Conservation (phyloP, 2,113 vertebrate genomes). For the Dipodomys ordii region DNA sequence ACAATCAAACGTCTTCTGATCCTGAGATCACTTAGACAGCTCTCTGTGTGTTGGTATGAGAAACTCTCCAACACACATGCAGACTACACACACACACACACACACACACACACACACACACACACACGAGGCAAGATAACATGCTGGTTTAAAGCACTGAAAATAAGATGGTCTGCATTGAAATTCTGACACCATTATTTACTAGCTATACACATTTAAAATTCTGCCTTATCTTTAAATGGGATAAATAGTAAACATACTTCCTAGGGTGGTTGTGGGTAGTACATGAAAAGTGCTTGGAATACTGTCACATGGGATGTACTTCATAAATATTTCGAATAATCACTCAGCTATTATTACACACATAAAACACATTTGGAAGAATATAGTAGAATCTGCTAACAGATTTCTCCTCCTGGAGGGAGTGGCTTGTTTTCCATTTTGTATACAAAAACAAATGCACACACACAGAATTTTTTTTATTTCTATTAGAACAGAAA, state of each 20-base stretch:
- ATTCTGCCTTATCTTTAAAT: background rate
- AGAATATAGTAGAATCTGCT: background rate
- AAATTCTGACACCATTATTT: background rate
- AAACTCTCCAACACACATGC: background rate
- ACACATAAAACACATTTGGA: background rate
- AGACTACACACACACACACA: background rate
- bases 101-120: no score
- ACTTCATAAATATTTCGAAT: background rate
- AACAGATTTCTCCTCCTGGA: background rate
- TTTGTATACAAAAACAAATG: background rate
- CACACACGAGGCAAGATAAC: background rate
- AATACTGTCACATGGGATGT: background rate
- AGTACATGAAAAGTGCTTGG: background rate
- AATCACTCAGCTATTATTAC: background rate
- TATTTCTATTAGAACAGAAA: conserved; percentile 18
- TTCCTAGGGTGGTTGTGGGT: background rate
- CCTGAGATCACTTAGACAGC: background rate
- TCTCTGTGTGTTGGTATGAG: background rate
- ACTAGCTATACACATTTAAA: background rate
- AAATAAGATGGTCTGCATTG: background rate
- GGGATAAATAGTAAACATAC: background rate
- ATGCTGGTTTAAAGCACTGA: background rate
- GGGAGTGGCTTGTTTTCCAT: background rate
- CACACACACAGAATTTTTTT: background rate
- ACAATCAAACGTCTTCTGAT: background rate